These are phyloP conservation scores for Diplazon laetatorius DNA, from an alignment of 2,888 invertebrate species.

Conservation along the genomic window DNA sequence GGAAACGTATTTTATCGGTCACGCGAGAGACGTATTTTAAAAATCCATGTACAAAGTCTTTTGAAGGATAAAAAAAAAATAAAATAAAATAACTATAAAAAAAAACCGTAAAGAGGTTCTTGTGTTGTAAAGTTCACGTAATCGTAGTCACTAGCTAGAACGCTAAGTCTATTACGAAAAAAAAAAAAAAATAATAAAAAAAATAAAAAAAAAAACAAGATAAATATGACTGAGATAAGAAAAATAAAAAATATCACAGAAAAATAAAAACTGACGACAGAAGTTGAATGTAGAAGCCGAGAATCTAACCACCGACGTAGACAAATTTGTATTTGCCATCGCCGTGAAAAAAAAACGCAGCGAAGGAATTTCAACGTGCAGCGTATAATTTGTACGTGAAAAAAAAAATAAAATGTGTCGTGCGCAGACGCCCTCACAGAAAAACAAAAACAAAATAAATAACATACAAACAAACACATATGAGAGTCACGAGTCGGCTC, in stretches of 20 bases:
- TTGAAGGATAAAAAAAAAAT: slow-evolving; percentile 64
- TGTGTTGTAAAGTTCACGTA: slow-evolving; percentile 83
- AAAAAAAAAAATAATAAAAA: slow-evolving; percentile 70
- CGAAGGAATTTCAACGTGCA: slow-evolving; percentile 52
- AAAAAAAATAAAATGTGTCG: no score
- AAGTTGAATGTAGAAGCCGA: slow-evolving; percentile 67
- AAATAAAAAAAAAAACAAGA: no score
- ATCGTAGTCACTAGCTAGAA: slow-evolving; percentile 81
- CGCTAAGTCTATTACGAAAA: slow-evolving; percentile 79
- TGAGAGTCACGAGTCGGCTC: slow-evolving; percentile 49
- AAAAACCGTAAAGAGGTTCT: slow-evolving; percentile 77
- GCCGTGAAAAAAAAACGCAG: slow-evolving; percentile 66
- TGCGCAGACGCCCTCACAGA: slow-evolving; percentile 47
- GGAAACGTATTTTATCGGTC: slow-evolving; percentile 61
- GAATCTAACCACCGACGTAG: slow-evolving; percentile 80
- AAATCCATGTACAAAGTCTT: slow-evolving; percentile 82
- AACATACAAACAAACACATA: neutral
- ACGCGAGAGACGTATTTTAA: slow-evolving; percentile 73
- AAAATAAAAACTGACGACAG: slow-evolving; percentile 72
- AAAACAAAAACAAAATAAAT: slow-evolving; percentile 22
- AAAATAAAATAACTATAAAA: no score
- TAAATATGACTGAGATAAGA: no score
- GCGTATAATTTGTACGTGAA: slow-evolving; percentile 38
- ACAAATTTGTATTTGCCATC: slow-evolving; percentile 80
- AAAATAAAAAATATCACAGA: slow-evolving; percentile 72